Evolutionary conservation across 2,113 vertebrate genomes (phyloP).

Genomic region (Trogon melanurus): DNA sequence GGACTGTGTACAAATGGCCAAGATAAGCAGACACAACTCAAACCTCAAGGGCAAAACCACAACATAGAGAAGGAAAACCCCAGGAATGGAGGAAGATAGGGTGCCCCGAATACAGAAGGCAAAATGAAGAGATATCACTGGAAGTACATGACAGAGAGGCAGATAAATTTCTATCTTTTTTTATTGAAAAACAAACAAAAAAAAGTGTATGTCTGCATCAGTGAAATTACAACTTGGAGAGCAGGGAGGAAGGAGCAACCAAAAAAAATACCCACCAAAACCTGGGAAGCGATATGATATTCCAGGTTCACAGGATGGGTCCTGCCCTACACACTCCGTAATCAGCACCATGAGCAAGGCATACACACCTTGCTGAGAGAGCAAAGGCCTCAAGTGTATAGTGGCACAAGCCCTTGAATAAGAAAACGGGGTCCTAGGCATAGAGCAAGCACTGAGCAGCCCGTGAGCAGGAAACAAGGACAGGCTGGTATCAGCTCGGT

Average conservation of each 20-base stretch:
- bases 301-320: background rate
- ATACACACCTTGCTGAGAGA: background rate
- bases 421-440: background rate
- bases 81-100: background rate
- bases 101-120: background rate
- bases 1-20: background rate
- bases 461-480: background rate
- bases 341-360: background rate
- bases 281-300: background rate
- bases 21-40: conserved; percentile 45
- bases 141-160: background rate
- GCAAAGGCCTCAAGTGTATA: background rate
- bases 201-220: fast-evolving
- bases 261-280: background rate
- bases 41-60: conserved; percentile 46
- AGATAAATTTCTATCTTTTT: background rate
- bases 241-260: background rate
- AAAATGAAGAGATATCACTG: background rate
- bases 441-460: background rate
- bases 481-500: fast-evolving
- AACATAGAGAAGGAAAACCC: background rate
- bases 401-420: background rate
- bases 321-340: background rate
- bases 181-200: background rate
- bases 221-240: background rate